A percentile compares a stretch with the other conserved stretches of the same genome.
Conservation (phyloP, 2,888 invertebrate species). For the Andrena minutula region DNA sequence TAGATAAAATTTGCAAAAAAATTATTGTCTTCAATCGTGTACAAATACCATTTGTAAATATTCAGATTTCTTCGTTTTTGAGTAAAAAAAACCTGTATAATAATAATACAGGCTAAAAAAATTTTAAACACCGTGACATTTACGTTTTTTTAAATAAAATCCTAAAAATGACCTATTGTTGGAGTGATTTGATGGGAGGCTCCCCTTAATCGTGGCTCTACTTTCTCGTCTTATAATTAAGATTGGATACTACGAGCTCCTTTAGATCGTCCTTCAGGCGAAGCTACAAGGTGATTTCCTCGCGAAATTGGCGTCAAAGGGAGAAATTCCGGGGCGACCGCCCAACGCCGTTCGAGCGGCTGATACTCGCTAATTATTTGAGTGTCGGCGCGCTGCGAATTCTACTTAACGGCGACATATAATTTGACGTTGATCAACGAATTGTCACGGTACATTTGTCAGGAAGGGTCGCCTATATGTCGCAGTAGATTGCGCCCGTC, state of each 20-base stretch:
- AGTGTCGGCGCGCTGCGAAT: background rate
- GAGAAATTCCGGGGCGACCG: background rate
- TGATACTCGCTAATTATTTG: no score
- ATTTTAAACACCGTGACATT: no score
- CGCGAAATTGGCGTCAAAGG: background rate
- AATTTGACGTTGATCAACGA: slow-evolving; percentile 9
- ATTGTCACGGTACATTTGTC: slow-evolving; percentile 63
- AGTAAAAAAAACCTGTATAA: no score
- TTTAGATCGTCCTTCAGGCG: background rate
- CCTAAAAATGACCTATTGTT: no score
- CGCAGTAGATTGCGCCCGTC: slow-evolving; percentile 61
- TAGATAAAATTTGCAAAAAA: no score
- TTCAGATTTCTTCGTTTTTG: no score
- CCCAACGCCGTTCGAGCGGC: no score
- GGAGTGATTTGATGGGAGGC: no score
- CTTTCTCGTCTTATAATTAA: slow-evolving; percentile 3
- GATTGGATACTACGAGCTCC: background rate
- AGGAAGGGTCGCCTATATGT: slow-evolving; percentile 51
- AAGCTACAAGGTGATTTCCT: background rate
- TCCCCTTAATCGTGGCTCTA: background rate
- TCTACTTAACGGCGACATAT: background rate
- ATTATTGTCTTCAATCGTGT: no score
- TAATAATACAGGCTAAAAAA: no score
- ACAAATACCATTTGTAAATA: no score
- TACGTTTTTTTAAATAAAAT: no score